Evolutionary conservation across 2,113 vertebrate genomes (phyloP).

Genomic region (Ia io): DNA sequence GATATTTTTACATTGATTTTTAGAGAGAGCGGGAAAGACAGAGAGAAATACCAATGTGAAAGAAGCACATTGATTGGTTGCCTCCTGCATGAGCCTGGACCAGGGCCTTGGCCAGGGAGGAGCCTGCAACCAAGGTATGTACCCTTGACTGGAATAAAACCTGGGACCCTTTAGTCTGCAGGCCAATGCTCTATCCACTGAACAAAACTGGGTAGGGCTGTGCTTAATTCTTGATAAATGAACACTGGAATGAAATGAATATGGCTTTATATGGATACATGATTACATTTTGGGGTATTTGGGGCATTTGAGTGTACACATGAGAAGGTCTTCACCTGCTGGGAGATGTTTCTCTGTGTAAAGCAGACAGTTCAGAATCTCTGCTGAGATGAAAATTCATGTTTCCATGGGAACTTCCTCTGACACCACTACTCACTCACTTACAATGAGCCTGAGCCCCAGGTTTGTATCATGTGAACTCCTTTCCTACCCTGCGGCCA

Average conservation of each 20-base stretch:
- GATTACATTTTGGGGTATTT: background rate
- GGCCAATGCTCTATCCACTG: background rate
- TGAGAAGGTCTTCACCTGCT: background rate
- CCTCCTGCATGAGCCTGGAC: no score
- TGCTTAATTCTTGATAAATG: background rate
- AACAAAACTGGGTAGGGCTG: background rate
- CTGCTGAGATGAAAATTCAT: background rate
- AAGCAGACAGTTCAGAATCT: background rate
- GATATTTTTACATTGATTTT: no score
- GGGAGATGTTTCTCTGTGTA: background rate
- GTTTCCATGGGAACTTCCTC: background rate
- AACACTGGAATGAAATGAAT: background rate
- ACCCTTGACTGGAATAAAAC: background rate
- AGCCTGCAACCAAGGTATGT: background rate
- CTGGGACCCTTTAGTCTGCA: no score
- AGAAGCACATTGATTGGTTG: no score
- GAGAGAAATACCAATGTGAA: background rate
- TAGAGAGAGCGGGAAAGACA: background rate
- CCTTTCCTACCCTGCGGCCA: background rate
- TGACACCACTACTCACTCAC: background rate
- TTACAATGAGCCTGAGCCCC: background rate
- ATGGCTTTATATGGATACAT: background rate
- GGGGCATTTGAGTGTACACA: background rate
- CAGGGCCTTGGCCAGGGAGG: no score
- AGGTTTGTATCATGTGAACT: background rate